These are phyloP conservation scores for Pogonocherus hispidulus DNA, from an alignment of 2,888 invertebrate genomes.

Conservation along the genomic window DNA sequence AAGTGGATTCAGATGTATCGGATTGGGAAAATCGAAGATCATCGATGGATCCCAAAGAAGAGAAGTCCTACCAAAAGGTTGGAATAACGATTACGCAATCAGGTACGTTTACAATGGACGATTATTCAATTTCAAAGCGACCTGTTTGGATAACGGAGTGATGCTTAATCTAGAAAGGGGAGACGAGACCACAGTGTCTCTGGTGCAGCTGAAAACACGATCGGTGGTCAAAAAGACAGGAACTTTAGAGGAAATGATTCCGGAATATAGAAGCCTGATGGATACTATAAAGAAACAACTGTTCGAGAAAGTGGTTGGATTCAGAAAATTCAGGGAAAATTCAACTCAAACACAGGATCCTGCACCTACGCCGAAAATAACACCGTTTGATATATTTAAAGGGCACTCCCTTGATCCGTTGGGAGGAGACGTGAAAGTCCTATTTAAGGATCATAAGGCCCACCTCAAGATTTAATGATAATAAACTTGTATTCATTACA, in stretches of 20 bases:
- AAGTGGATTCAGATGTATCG: constrained; percentile 80
- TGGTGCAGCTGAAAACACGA: constrained; percentile 66
- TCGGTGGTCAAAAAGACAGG: constrained; percentile 68
- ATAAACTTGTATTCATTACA: too few relatives aligned
- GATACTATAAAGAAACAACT: constrained; percentile 76
- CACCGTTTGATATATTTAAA: too few relatives aligned
- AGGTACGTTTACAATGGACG: constrained; percentile 79
- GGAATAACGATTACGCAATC: constrained; percentile 83
- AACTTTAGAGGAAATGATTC: constrained; percentile 75
- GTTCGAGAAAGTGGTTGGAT: constrained; percentile 73
- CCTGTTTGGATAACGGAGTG: constrained; percentile 66
- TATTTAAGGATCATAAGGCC: too few relatives aligned
- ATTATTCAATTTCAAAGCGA: constrained; percentile 75
- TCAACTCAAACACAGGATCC: constrained; percentile 55
- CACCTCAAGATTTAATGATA: too few relatives aligned
- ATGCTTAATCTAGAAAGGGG: constrained; percentile 67
- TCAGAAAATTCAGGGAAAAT: constrained; percentile 53
- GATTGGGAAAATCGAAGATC: constrained; percentile 74
- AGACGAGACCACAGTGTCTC: constrained; percentile 69
- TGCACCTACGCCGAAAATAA: too few relatives aligned
- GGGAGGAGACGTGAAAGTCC: too few relatives aligned
- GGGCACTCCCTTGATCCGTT: too few relatives aligned
- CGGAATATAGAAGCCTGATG: constrained; percentile 75
- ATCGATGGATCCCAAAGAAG: constrained; percentile 71
- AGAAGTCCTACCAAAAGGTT: constrained; percentile 82